Evolutionary conservation across 2,797 vertebrate genomes (phyloP).

Genomic region (Dendrocincla fuliginosa): DNA sequence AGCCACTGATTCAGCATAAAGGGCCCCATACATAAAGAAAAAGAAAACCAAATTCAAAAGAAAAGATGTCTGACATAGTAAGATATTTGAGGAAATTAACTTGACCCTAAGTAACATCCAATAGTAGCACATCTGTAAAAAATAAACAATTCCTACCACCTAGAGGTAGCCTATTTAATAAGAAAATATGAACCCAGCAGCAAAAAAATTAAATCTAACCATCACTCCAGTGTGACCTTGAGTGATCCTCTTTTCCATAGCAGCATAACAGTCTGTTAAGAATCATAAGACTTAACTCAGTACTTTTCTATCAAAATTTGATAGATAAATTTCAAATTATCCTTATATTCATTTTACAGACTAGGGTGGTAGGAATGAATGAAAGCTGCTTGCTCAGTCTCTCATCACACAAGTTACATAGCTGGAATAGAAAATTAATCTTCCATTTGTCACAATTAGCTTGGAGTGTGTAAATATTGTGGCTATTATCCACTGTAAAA

Average conservation of each 20-base stretch:
- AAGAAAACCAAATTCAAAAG: slow-evolving; percentile 19
- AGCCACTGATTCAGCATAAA: slow-evolving; percentile 10
- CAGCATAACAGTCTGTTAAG: background rate
- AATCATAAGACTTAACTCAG: background rate
- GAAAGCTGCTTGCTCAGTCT: background rate
- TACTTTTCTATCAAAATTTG: background rate
- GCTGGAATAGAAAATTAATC: background rate
- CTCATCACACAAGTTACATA: background rate
- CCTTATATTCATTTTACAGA: background rate
- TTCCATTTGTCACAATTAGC: background rate
- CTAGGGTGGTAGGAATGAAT: background rate
- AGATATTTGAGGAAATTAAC: slow-evolving; percentile 40
- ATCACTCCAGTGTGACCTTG: background rate
- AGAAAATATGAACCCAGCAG: slow-evolving; percentile 17
- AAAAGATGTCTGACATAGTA: background rate
- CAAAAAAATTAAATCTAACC: background rate
- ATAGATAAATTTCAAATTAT: background rate
- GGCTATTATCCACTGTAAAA: background rate
- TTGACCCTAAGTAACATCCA: background rate
- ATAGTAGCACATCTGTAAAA: slow-evolving; percentile 14
- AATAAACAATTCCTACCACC: background rate
- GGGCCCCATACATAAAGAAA: background rate
- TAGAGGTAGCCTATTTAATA: slow-evolving; percentile 22
- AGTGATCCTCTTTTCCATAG: background rate
- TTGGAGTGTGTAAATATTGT: background rate